Base-by-base conservation (phyloP, 2,888 invertebrate genomes). In the Lasioglossum pauxillum region DNA sequence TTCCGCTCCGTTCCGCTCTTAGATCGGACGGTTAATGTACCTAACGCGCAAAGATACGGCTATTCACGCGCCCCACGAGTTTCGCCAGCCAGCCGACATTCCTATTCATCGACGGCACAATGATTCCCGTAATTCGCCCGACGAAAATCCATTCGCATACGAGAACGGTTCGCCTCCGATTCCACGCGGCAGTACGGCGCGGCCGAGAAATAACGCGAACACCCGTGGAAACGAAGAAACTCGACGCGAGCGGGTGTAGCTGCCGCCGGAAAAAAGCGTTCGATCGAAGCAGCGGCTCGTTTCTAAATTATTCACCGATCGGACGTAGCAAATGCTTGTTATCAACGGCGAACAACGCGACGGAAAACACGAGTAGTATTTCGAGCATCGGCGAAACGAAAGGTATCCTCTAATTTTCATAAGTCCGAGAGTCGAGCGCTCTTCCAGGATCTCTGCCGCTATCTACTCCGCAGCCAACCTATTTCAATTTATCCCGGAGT, bases 61-160 rank as follows among this genome's bases (percentile, higher is more conserved):
- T 35, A 23, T 53, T 67, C 74, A 46, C 72, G 31, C 49, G n/a
- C 16, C n/a, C n/a, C 16, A 19, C 57, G 49, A 16, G 46, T 72
- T 41, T 73, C 31, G 16, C 4, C 38, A 60, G 53, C 19, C 31
- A 7, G 31, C 38, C 53, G 49, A 73, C 60, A 31, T 57, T 53
- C 53, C 76, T 44, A 64, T 53, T 80, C 80, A 44, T 5, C 19
- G 53, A 23, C 69, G 53, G 67, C 74, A 75, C 57, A 44, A 81
- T 77, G 46, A 38, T 57, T 60, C 84, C n/a, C 41, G 69, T 76
- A 67, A 84, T 80, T 69, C 46, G 16, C 35, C 14, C 53, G 44
- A 49, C 35, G 64, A 64, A 35, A 64, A 64, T 7, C 19, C 53
- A 14, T 46, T 73, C 80, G 53, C 35, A 53, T 80, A 64, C 75